Conservation (phyloP, 2,888 invertebrate genomes). For the Habrosyne pyritoides region DNA sequence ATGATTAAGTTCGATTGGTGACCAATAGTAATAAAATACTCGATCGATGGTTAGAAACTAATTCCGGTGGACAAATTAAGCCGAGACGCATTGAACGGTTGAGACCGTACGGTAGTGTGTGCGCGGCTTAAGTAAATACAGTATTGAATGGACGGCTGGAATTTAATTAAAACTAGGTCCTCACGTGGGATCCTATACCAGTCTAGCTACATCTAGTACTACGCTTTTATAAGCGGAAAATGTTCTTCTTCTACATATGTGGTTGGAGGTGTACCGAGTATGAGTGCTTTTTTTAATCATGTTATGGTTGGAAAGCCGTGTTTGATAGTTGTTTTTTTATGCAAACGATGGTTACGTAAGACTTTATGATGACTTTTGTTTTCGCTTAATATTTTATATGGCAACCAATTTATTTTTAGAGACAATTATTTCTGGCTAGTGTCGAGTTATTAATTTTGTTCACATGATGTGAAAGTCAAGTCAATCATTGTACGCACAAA, state of each 20-base stretch:
- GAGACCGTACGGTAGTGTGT: neutral
- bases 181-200: neutral
- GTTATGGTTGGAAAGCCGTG: neutral
- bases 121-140: neutral
- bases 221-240: neutral
- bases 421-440: too few relatives aligned
- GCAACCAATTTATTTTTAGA: too few relatives aligned
- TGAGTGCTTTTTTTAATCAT: neutral
- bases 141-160: conserved; percentile 1
- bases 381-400: too few relatives aligned
- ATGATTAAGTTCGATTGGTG: neutral
- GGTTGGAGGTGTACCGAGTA: neutral
- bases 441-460: too few relatives aligned
- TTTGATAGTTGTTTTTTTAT: neutral
- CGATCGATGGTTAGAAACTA: conserved; percentile 1
- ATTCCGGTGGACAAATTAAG: neutral
- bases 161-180: conserved; percentile 4
- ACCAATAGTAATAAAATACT: conserved; percentile 1
- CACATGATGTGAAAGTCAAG: too few relatives aligned
- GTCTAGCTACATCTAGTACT: neutral
- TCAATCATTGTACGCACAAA: too few relatives aligned
- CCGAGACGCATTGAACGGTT: neutral
- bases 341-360: too few relatives aligned
- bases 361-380: too few relatives aligned
- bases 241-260: neutral